Conservation (phyloP, 2,113 vertebrate genomes). For the Oplegnathus fasciatus region DNA sequence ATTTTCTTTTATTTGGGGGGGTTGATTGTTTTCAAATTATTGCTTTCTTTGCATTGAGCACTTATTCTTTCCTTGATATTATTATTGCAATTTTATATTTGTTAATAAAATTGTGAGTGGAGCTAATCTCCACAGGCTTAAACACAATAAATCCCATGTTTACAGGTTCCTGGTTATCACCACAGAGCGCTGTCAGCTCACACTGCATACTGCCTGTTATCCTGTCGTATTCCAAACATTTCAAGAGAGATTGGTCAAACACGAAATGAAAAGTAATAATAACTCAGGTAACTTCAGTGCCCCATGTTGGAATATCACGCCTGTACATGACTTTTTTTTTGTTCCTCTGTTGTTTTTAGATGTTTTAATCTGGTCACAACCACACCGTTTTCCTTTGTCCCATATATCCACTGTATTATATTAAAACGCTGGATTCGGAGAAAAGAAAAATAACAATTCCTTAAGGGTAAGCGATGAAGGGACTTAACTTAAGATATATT, state of each 20-base stretch:
- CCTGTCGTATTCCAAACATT: constrained; percentile 73
- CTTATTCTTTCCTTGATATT: constrained; percentile 82
- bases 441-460: constrained; percentile 53
- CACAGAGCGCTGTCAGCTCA: constrained; percentile 67
- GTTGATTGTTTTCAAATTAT: constrained; percentile 59
- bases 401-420: constrained; percentile 72
- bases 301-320: constrained; percentile 77
- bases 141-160: constrained; percentile 76
- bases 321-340: constrained; percentile 58
- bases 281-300: constrained; percentile 88
- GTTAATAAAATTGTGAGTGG: constrained; percentile 61
- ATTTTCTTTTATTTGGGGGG: constrained; percentile 44
- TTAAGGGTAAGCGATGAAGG: constrained; percentile 65
- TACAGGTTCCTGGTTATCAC: constrained; percentile 74
- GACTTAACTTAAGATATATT: constrained; percentile 79
- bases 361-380: constrained; percentile 56
- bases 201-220: constrained; percentile 71
- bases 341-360: constrained; percentile 39
- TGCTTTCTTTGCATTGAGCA: constrained; percentile 84
- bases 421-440: constrained; percentile 66
- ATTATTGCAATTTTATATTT: constrained; percentile 67
- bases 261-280: constrained; percentile 81
- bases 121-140: constrained; percentile 64
- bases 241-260: constrained; percentile 78
- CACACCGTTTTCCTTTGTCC: constrained; percentile 63